Evolutionary conservation across 1,140 invertebrate species (phyloP), one percentile per base, ranked within the genome.

Genomic region (Pemphigus obesinymphae): DNA sequence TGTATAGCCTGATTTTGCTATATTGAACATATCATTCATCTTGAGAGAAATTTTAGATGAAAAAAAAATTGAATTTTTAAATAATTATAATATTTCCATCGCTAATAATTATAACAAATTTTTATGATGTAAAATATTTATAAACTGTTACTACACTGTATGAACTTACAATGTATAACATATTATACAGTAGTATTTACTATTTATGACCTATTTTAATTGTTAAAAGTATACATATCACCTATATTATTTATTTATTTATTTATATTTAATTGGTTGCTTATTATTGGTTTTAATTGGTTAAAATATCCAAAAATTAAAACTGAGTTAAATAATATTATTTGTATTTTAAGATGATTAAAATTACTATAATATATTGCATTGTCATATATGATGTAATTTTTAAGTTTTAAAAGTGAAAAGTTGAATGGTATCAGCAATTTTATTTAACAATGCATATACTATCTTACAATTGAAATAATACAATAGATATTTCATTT

Each of bases 151-250:
- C n/a, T n/a, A n/a, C n/a, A n/a, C n/a, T n/a, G n/a, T n/a, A n/a
- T n/a, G n/a, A n/a, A n/a, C n/a, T n/a, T n/a, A n/a, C n/a, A n/a
- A n/a, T n/a, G n/a, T n/a, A n/a, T n/a, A n/a, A n/a, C n/a, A n/a
- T n/a, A n/a, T n/a, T n/a, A n/a, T n/a, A n/a, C n/a, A n/a, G n/a
- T n/a, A n/a, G n/a, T n/a, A n/a, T n/a, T n/a, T n/a, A n/a, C n/a
- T n/a, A n/a, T n/a, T n/a, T n/a, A n/a, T n/a, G n/a, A n/a, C n/a
- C n/a, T n/a, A n/a, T n/a, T n/a, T 15, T 70, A 15, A 43, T 70
- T 70, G 4, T 70, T 70, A 58, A 58, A n/a, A n/a, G n/a, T n/a
- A n/a, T 70, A 70, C 66, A 70, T 70, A 70, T 70, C 66, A 70
- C 1, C 7, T 70, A 2, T 17, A 70, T 31, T 4, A n/a, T 5